Base-by-base conservation (phyloP, 2,113 vertebrate species). In the Chaenogobius annularis region DNA sequence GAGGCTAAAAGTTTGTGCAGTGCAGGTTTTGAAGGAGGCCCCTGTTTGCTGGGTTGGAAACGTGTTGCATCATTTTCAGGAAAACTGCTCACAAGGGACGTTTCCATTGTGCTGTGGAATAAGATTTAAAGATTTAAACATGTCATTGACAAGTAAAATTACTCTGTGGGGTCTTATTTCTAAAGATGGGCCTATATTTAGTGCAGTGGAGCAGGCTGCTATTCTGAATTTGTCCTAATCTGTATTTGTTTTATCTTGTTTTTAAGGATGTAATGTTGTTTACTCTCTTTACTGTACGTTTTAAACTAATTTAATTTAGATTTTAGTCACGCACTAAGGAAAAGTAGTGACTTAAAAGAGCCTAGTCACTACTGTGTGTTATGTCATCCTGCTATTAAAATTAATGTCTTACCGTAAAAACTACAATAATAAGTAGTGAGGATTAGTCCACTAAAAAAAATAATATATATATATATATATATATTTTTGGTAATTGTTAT, bases 31-130 rank as follows among this genome's bases (percentile, higher is more conserved):
- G 19, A 20, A 20, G 31, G 15, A 40, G 63, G 46, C 11, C 5
- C n/a, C 26, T 47, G 47, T 64, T 2, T 50, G 17, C 20, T 67
- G 58, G 74, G 62, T 47, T 23, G 22, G 46, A 71, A 75, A 83
- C 71, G 26, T 71, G 70, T 80, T 83, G 65, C 72, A 83, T 82
- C 64, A 76, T 69, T 73, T 74, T 54, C 66, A 47, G 35, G 46
- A 55, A 70, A 74, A 58, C 14, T 48, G 17, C 31, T 79, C 43
- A 44, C 22, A 1, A n/a, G 59, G 66, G 68, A 17, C n/a, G 35
- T 61, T 22, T 58, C 35, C 50, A 37, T 23, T 54, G 50, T 68
- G 31, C n/a, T 10, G 48, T 75, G 44, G 20, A 69, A 73, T 31
- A 44, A 37, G 10, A 59, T 50, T 23, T 71, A 15, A 31, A 31